Percentiles rank a stretch among this genome's conserved stretches.
These are phyloP conservation scores for Mergus octosetaceus DNA, from an alignment of 2,797 vertebrate species.

Conservation along the genomic window DNA sequence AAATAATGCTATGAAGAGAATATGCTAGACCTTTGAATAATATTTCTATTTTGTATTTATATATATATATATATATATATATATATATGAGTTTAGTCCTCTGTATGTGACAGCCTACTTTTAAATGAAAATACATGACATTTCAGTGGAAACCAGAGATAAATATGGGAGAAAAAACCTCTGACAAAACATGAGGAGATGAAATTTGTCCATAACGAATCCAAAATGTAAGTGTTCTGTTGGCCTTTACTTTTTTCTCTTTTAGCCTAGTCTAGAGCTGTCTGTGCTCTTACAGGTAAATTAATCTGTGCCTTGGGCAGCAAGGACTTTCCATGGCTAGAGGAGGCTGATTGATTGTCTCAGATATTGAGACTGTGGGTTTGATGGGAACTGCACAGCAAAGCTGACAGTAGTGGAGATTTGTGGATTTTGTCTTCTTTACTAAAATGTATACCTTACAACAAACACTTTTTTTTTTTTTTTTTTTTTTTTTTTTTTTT, in stretches of 20 bases:
- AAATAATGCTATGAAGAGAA: not conserved
- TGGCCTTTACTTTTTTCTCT: not conserved
- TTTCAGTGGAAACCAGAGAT: not conserved
- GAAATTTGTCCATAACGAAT: not conserved
- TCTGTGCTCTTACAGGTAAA: not conserved
- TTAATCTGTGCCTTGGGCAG: not conserved
- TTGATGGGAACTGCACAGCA: not conserved
- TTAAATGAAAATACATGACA: not conserved
- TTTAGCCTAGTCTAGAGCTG: not conserved
- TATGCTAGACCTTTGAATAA: not conserved
- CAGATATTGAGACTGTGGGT: not conserved
- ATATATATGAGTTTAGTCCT: not conserved
- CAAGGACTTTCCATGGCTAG: not conserved
- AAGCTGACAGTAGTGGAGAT: not conserved
- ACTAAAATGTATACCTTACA: not conserved
- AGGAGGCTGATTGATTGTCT: conserved; percentile 20
- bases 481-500: not conserved
- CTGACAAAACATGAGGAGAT: not conserved
- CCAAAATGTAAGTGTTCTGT: not conserved
- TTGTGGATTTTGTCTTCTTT: not conserved
- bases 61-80: not conserved
- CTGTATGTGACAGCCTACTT: not conserved
- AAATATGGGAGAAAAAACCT: not conserved
- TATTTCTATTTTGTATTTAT: not conserved
- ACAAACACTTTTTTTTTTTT: not conserved